Evolutionary conservation across 2,797 vertebrate species (phyloP).

Genomic region (Sphenopsis melanotis): DNA sequence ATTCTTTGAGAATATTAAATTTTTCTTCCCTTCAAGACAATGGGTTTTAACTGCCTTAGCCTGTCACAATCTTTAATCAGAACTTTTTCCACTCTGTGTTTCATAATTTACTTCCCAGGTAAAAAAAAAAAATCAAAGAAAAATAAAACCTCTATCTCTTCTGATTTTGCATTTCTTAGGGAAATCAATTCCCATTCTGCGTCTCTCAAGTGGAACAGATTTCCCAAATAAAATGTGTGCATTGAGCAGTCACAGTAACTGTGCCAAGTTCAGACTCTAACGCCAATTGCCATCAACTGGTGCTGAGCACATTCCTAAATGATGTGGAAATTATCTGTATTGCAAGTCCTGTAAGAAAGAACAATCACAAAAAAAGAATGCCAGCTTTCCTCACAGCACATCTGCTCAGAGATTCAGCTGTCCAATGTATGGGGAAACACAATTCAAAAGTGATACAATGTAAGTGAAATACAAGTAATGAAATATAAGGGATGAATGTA

Average conservation of each 20-base stretch:
- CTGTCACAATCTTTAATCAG: background rate
- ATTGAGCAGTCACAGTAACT: background rate
- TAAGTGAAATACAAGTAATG: background rate
- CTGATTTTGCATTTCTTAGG: background rate
- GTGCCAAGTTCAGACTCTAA: background rate
- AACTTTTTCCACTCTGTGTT: background rate
- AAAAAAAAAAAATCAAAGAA: background rate
- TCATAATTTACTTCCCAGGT: background rate
- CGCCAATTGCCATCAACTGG: background rate
- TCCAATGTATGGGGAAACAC: background rate
- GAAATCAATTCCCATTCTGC: background rate
- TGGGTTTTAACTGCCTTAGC: background rate
- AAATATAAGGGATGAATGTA: background rate
- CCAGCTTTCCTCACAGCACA: background rate
- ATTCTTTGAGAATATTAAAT: background rate
- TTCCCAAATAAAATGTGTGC: background rate
- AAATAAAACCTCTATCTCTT: background rate
- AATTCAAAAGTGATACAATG: background rate
- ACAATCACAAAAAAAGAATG: background rate
- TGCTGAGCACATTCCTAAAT: background rate
- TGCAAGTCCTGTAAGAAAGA: background rate
- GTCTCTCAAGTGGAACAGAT: background rate
- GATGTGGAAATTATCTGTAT: background rate
- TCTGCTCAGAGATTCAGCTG: background rate
- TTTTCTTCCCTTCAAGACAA: background rate